Conservation (phyloP, 2,888 invertebrate species). For the Hemistola chrysoprasaria region DNA sequence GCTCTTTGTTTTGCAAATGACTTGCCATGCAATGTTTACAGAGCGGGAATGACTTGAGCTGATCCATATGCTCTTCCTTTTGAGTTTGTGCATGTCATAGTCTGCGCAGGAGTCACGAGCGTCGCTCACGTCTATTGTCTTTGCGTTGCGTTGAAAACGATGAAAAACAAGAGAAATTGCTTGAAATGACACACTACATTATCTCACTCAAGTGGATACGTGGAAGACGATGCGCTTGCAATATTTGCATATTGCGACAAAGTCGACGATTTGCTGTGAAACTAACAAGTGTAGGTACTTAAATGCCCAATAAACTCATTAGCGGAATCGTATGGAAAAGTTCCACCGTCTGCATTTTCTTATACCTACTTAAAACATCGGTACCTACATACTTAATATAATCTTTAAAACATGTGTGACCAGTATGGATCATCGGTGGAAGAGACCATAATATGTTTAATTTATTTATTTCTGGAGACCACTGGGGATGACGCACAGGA, state of each 20-base stretch:
- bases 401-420: constrained; percentile 25
- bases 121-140: constrained; percentile 34
- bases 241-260: constrained; percentile 11
- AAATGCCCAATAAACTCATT: constrained; percentile 31
- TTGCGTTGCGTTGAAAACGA: constrained; percentile 17
- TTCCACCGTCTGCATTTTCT: constrained; percentile 7
- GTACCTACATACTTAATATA: too few relatives aligned
- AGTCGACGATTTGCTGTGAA: constrained; percentile 14
- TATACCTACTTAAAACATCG: too few relatives aligned
- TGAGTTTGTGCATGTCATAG: constrained; percentile 48
- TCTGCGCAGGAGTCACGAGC: constrained; percentile 41
- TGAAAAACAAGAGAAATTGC: constrained; percentile 24
- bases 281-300: constrained; percentile 21
- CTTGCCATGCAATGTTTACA: constrained; percentile 64
- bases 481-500: constrained; percentile 71
- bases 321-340: constrained; percentile 33
- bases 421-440: constrained; percentile 21
- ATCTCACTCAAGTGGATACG: too few relatives aligned
- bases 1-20: constrained; percentile 79
- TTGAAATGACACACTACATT: constrained; percentile 8
- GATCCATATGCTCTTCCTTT: constrained; percentile 56
- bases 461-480: constrained; percentile 68
- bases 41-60: constrained; percentile 58
- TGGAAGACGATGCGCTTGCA: constrained; percentile 11
- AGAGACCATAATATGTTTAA: constrained; percentile 52